These are phyloP conservation scores for Bergia puertoricense DNA, from an alignment of 92 coral and sea anemone species.

Conservation along the genomic window DNA sequence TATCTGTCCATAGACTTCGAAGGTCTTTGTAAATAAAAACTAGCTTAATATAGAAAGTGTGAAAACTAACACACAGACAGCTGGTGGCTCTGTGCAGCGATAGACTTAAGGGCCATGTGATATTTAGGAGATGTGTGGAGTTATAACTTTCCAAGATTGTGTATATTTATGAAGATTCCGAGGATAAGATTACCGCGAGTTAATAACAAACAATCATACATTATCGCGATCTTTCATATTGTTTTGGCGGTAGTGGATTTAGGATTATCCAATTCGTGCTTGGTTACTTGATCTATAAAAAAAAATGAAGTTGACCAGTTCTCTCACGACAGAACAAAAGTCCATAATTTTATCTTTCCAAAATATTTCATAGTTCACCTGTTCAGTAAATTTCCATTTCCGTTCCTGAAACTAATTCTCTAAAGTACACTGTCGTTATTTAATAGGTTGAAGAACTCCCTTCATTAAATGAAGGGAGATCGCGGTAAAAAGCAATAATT, in stretches of 20 bases:
- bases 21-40: neutral
- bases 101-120: neutral
- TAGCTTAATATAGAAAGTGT: conserved; percentile 3
- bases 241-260: neutral
- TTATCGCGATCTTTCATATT: neutral
- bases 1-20: neutral
- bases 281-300: neutral
- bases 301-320: neutral
- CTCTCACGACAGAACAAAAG: neutral
- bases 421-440: conserved; percentile 35
- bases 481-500: conserved; percentile 28
- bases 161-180: neutral
- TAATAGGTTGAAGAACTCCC: conserved; percentile 20
- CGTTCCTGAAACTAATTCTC: conserved; percentile 39
- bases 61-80: conserved; percentile 17
- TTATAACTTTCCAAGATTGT: conserved; percentile 19
- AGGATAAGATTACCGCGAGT: conserved; percentile 11
- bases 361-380: conserved; percentile 27
- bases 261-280: neutral
- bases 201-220: conserved; percentile 9
- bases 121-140: neutral
- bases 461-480: conserved; percentile 40
- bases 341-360: conserved; percentile 29
- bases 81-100: neutral
- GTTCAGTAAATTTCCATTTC: conserved; percentile 36